These are phyloP conservation scores for Thryonomys swinderianus DNA, from an alignment of 2,113 vertebrate genomes.

Conservation along the genomic window DNA sequence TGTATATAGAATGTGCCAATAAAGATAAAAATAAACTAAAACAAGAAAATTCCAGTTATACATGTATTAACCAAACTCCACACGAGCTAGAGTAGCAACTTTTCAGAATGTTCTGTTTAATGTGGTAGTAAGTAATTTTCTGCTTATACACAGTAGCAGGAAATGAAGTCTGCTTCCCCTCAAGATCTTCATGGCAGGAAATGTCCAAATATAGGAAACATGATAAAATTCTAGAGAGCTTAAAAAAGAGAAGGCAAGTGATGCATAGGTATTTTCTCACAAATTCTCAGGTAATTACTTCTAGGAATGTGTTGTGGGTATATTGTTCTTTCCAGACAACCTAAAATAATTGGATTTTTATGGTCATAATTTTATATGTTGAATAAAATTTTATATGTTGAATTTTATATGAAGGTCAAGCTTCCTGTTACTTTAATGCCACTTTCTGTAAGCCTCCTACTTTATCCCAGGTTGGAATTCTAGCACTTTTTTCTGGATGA, in stretches of 20 bases:
- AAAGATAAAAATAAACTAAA: no score
- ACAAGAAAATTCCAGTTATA: background rate
- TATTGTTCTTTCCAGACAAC: background rate
- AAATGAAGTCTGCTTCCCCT: background rate
- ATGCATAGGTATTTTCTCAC: background rate
- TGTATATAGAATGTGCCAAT: no score
- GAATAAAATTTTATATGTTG: background rate
- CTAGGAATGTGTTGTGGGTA: background rate
- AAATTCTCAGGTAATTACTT: background rate
- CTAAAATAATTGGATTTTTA: background rate
- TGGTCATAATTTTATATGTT: background rate
- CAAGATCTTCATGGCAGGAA: background rate
- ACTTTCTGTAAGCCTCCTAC: background rate
- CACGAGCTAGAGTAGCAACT: background rate
- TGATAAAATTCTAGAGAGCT: background rate
- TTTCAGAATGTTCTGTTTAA: background rate
- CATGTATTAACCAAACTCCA: background rate
- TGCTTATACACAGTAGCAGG: background rate
- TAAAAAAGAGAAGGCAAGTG: background rate
- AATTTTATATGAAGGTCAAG: background rate
- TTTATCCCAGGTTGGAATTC: background rate
- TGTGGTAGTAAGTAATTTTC: background rate
- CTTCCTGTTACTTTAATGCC: background rate
- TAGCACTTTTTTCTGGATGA: background rate
- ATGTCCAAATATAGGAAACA: background rate